Evolutionary conservation across 2,888 invertebrate genomes (phyloP).

Genomic region (Busseola fusca): DNA sequence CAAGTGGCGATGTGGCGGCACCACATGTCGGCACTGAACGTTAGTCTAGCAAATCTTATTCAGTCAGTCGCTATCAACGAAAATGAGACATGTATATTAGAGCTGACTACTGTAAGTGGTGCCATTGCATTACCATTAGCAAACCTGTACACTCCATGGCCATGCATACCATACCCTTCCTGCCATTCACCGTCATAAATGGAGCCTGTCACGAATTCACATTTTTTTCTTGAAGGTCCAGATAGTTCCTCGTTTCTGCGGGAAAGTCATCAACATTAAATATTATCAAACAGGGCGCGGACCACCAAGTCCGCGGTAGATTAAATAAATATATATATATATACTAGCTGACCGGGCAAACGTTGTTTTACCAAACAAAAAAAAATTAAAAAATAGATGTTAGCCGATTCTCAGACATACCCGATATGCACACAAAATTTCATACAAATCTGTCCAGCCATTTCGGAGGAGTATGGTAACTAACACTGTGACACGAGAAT

Average conservation of each 20-base stretch:
- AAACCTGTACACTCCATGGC: slow-evolving; percentile 28
- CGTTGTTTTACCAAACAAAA: too few relatives aligned
- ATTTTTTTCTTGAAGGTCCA: neutral
- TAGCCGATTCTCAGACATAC: too few relatives aligned
- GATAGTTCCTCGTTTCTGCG: neutral
- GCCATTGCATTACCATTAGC: neutral
- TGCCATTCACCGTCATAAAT: slow-evolving; percentile 5
- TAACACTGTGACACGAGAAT: too few relatives aligned
- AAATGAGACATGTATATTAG: neutral
- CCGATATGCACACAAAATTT: too few relatives aligned
- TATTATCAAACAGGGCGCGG: too few relatives aligned
- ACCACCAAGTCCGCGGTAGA: too few relatives aligned
- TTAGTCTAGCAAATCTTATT: neutral
- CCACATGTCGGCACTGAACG: neutral
- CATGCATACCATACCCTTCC: slow-evolving; percentile 17
- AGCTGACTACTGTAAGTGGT: neutral
- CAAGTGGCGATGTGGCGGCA: neutral
- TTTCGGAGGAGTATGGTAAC: too few relatives aligned
- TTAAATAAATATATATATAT: too few relatives aligned
- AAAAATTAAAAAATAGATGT: too few relatives aligned
- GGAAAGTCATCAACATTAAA: neutral
- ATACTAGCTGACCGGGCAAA: too few relatives aligned
- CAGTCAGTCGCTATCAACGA: neutral
- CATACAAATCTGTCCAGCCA: too few relatives aligned
- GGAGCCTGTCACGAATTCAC: slow-evolving; percentile 15